phyloP scores from a whole-genome alignment of 2,113 vertebrate species.

The Perccottus glenii region DNA sequence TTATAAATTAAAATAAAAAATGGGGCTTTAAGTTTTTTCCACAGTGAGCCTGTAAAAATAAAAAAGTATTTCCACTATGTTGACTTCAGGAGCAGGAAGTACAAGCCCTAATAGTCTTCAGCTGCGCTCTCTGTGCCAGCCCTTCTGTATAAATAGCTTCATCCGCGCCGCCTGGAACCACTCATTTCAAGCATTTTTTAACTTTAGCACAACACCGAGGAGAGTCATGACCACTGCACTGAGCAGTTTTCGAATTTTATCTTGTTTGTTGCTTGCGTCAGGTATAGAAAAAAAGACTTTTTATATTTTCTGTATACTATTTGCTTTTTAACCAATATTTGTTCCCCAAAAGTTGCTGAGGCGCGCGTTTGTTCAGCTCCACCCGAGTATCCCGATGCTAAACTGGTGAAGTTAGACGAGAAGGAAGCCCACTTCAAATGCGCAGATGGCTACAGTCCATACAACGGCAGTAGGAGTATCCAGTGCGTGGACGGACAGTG shows the following conservation, averaged over 20 bases:
- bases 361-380: slow-evolving; percentile 26
- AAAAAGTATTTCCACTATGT: too few species aligned
- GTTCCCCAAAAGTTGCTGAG: slow-evolving; percentile 19
- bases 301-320: too few species aligned
- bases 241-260: slow-evolving; percentile 25
- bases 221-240: slow-evolving; percentile 27
- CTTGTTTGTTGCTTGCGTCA: slow-evolving; percentile 8
- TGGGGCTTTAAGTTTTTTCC: too few species aligned
- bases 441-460: neutral
- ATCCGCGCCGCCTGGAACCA: neutral
- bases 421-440: slow-evolving; percentile 56
- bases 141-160: slow-evolving; percentile 37
- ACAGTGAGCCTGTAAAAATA: too few species aligned
- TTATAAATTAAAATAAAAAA: too few species aligned
- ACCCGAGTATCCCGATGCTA: slow-evolving; percentile 5
- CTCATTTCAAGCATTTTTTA: neutral
- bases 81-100: too few species aligned
- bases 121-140: neutral
- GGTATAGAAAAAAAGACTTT: slow-evolving; percentile 50
- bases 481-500: slow-evolving; percentile 47
- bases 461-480: neutral
- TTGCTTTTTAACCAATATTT: neutral
- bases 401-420: neutral
- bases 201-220: neutral
- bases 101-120: neutral